A percentile compares a stretch with the other conserved stretches of the same genome.
Evolutionary conservation across 2,113 vertebrate species (phyloP).

Genomic region (Pithys albifrons): DNA sequence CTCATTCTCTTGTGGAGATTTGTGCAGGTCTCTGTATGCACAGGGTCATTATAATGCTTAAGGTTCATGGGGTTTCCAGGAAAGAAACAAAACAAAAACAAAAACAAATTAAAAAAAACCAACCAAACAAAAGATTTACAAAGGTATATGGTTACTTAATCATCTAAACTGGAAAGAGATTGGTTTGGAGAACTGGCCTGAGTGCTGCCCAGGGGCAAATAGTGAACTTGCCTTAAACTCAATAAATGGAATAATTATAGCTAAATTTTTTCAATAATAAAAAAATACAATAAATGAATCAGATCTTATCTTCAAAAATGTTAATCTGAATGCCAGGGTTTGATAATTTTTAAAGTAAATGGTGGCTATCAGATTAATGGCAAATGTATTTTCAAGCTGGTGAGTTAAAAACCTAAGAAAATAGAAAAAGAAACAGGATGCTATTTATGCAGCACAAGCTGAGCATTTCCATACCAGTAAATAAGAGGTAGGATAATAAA

Average conservation of each 20-base stretch:
- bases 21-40: background rate
- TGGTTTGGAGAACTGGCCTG: background rate
- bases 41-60: background rate
- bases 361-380: constrained; percentile 47
- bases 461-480: constrained; percentile 47
- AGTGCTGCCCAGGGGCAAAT: background rate
- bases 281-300: constrained; percentile 53
- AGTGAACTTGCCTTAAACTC: background rate
- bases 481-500: constrained; percentile 40
- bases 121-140: background rate
- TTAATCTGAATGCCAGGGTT: background rate
- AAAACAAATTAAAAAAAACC: too few relatives aligned
- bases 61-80: background rate
- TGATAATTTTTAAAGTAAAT: constrained; percentile 32
- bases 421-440: background rate
- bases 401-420: constrained; percentile 25
- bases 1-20: background rate
- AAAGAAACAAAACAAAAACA: background rate
- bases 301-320: constrained; percentile 7
- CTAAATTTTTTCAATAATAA: constrained; percentile 50
- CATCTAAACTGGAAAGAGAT: background rate
- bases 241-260: constrained; percentile 14
- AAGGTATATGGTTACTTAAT: background rate
- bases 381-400: constrained; percentile 30
- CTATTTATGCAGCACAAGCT: background rate